These are phyloP conservation scores for Antechinus stuartii DNA, from an alignment of 2,113 vertebrate species.

Conservation along the genomic window DNA sequence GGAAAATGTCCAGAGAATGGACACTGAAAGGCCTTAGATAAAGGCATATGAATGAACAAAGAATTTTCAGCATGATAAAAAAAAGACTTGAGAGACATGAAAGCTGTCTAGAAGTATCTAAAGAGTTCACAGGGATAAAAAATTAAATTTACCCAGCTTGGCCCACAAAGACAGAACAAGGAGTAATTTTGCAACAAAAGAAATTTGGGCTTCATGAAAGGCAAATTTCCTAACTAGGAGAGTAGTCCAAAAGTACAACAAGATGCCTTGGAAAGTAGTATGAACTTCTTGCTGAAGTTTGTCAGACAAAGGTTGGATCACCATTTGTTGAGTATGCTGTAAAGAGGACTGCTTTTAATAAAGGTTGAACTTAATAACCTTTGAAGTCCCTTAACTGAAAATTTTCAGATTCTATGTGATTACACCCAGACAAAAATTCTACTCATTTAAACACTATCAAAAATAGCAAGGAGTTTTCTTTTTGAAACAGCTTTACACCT, in stretches of 20 bases:
- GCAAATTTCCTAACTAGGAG: neutral
- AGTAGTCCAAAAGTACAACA: neutral
- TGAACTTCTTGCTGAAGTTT: neutral
- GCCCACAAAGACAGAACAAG: neutral
- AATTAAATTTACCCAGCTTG: neutral
- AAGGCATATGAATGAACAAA: neutral
- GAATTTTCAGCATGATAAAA: neutral
- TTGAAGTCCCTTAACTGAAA: neutral
- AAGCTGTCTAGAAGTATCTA: neutral
- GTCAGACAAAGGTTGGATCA: neutral
- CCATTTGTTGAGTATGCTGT: neutral
- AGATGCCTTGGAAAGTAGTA: neutral
- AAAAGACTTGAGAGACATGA: neutral
- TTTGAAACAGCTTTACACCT: constrained; percentile 19
- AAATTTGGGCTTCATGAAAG: neutral
- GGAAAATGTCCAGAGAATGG: neutral
- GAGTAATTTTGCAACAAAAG: neutral
- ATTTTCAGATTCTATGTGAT: neutral
- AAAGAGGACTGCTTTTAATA: neutral
- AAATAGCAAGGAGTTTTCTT: neutral
- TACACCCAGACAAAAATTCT: neutral
- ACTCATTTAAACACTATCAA: neutral
- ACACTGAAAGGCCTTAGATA: neutral
- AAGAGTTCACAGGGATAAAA: neutral
- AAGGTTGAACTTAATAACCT: neutral